These are phyloP conservation scores for Caenorhabditis elegans DNA, from an alignment of 1,140 invertebrate species.

Conservation along the genomic window DNA sequence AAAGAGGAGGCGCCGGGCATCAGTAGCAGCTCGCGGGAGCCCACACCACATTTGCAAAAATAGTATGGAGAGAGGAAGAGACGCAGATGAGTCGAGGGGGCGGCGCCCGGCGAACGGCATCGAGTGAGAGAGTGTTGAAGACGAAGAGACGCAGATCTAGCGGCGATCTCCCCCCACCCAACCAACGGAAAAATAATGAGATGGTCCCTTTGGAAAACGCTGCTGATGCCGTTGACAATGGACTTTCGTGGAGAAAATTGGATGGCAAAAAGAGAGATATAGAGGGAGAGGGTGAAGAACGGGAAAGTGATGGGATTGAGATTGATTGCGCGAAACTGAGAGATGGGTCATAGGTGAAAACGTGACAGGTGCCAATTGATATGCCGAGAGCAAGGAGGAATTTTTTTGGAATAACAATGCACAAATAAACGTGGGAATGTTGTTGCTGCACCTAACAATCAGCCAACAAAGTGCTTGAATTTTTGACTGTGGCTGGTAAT, in stretches of 20 bases:
- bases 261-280: background rate
- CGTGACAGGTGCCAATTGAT: slow-evolving; percentile 12
- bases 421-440: background rate
- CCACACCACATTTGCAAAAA: slow-evolving; percentile 15
- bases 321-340: slow-evolving; percentile 31
- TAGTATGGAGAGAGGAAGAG: background rate
- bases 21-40: slow-evolving; percentile 14
- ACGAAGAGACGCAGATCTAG: slow-evolving; percentile 3
- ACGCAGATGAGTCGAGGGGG: slow-evolving; percentile 11
- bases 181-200: slow-evolving; percentile 25
- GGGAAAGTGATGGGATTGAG: slow-evolving; percentile 23
- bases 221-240: background rate
- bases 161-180: no score
- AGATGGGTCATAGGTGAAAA: slow-evolving; percentile 16
- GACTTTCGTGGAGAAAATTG: background rate
- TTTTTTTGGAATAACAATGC: background rate
- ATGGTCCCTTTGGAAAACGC: background rate
- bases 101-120: slow-evolving; percentile 28
- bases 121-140: background rate
- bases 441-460: no score
- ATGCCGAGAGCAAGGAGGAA: no score
- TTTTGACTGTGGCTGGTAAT: no score
- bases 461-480: no score
- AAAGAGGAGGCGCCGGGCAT: slow-evolving; percentile 19
- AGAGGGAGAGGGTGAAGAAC: background rate